Evolutionary conservation across 2,113 vertebrate genomes (phyloP), one percentile per base, ranked within the genome.

Genomic region (Rhinopithecus roxellana): DNA sequence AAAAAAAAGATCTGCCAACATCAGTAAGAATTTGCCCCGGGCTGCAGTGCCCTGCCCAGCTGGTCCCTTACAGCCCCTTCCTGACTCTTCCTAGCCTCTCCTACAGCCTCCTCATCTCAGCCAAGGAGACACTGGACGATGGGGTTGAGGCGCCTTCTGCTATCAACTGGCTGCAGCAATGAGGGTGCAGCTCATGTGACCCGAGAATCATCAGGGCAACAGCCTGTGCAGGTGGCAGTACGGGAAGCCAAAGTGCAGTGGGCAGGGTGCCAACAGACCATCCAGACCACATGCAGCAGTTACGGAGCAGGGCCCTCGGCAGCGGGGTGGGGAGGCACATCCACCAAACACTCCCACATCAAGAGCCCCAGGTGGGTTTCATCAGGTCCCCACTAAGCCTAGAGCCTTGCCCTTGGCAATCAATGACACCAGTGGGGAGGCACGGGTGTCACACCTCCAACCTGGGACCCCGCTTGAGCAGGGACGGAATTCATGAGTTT

Each of bases 151-250:
- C 1, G 8, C 86, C 23, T 52, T 5, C 72, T 3, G 30, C 43
- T n/a, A 30, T 8, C 17, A 2, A 0, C 81, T 25, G 45, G 70
- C 70, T 13, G 4, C 0, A 27, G 50, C 3, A 6, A 12, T 10
- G 18, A 85, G 6, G 6, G 35, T 0, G 23, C 1, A 12, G 3
- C 50, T 40, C 0, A 0, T 4, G 38, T 14, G 35, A n/a, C 12
- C 12, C 1, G 0, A 93, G 77, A 7, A 55, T 89, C 8, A 0
- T 32, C 59, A 18, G 9, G 18, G 59, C 5, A 22, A 69, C 78
- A 69, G 84, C 48, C 57, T 0, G 0, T 7, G 55, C 0, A 18
- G 20, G 16, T 1, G 30, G 30, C 74, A 85, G 93, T 40, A 45
- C 0, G 6, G 7, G 48, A 35, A 32, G 72, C 61, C 12, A 17